Base-by-base conservation (phyloP, 2,888 invertebrate species). In the Thereva nobilitata region DNA sequence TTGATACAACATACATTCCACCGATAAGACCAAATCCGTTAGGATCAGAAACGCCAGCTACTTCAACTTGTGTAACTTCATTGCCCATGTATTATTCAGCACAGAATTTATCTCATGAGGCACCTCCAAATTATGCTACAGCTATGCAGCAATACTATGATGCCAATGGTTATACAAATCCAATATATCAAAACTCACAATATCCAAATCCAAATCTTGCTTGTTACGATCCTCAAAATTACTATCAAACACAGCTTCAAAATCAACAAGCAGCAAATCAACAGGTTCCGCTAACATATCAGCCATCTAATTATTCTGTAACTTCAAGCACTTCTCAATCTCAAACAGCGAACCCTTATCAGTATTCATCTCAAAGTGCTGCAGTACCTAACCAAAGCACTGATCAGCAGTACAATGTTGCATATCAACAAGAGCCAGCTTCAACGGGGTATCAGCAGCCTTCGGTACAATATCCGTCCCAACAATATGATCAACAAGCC, bases 11-110 rank as follows among this genome's bases (percentile, higher is more conserved):
- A 2, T 75, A 74, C 66, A 74, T 88, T 61, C 87, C 89, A 0
- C 84, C 86, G 1, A 83, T 89, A 3, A 81, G 90, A 52, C 91
- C 91, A 0, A 83, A 88, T 45, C 90, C 90, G 0, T 83, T 91
- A 4, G 91, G 91, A 4, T 90, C 90, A 1, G 91, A 91, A 68
- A 79, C 78, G 72, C 77, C 81, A 0, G 72, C 76, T 1, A 76
- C 79, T 56, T 76, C 80, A 0, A 72, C 76, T 38, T 79, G 79
- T 53, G 34, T 67, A n/a, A 68, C 64, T 38, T 44, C 67, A 10
- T 23, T 41, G 1, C 44, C 52, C 12, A 50, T 23, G 23, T 23
- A 23, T 2, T 23, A 23, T 23, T 23, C 23, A 23, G 23, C 23
- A 23, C 23, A 23, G 23, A 23, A 23, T 23, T 23, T 23, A n/a